These are phyloP conservation scores for Panagrolaimus sp. DNA, from an alignment of 1,140 invertebrate genomes.

Conservation along the genomic window DNA sequence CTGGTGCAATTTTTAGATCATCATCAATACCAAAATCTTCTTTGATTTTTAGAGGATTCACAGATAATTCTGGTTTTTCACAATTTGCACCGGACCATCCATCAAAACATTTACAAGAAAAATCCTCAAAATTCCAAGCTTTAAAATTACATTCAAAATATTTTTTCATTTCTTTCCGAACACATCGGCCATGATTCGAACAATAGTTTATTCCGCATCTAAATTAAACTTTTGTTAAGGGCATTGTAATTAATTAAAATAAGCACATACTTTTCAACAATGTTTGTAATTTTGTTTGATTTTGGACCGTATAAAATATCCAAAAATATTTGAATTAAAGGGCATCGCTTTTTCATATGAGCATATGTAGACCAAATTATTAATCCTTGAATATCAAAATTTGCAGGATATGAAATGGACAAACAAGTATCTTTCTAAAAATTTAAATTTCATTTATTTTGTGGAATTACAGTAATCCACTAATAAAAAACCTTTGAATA, in stretches of 20 bases:
- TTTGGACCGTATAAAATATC: not conserved
- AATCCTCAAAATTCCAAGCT: too few relatives aligned
- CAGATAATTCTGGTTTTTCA: too few relatives aligned
- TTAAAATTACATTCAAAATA: too few relatives aligned
- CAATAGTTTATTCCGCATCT: conserved; percentile 4
- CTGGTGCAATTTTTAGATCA: too few relatives aligned
- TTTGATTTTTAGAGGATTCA: too few relatives aligned
- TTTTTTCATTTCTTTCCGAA: not conserved
- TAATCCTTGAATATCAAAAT: conserved; percentile 6
- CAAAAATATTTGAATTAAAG: not conserved
- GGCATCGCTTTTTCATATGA: not conserved
- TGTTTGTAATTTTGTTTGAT: not conserved
- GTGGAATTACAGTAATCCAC: not conserved
- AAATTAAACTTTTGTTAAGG: not conserved
- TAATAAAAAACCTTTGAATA: not conserved
- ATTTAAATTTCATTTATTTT: not conserved
- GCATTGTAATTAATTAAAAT: not conserved
- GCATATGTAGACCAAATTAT: not conserved
- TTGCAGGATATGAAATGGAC: not conserved
- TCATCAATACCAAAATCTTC: too few relatives aligned
- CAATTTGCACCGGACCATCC: too few relatives aligned
- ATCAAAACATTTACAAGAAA: too few relatives aligned
- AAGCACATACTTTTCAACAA: not conserved
- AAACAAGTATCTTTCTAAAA: conserved; percentile 8
- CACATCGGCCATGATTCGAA: not conserved